phyloP scores from a whole-genome alignment of 2,888 invertebrate species.

The Ectropis crepuscularia region DNA sequence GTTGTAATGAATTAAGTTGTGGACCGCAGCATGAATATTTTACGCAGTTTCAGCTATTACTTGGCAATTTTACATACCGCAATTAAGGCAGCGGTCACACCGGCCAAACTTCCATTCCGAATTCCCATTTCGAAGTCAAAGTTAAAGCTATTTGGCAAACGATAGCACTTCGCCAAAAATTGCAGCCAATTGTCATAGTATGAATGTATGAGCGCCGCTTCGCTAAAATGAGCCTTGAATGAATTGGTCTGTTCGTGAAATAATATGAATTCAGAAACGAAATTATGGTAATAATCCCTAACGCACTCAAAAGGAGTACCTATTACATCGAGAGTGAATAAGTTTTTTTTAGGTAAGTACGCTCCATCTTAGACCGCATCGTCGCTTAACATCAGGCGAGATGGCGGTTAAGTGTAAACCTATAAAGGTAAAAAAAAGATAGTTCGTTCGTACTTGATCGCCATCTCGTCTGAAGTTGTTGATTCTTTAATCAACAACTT shows the following conservation, averaged over 20 bases:
- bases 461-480: no score
- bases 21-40: no score
- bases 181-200: conserved; percentile 47
- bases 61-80: conserved; percentile 29
- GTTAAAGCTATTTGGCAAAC: conserved; percentile 56
- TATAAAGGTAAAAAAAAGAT: no score
- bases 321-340: no score
- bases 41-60: conserved; percentile 29
- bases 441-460: no score
- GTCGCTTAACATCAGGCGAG: no score
- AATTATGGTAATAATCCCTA: not conserved
- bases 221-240: conserved; percentile 18
- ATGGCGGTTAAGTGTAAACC: no score
- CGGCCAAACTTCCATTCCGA: conserved; percentile 49
- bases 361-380: no score
- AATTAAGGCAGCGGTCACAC: conserved; percentile 46
- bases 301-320: no score
- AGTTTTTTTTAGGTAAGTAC: no score
- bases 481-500: no score
- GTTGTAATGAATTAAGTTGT: no score
- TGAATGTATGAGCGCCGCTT: conserved; percentile 24
- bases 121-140: conserved; percentile 45
- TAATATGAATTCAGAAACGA: conserved; percentile 1
- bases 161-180: conserved; percentile 54
- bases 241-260: not conserved